Base-by-base conservation (phyloP, 2,888 invertebrate genomes). In the Ecliptopera silaceata region DNA sequence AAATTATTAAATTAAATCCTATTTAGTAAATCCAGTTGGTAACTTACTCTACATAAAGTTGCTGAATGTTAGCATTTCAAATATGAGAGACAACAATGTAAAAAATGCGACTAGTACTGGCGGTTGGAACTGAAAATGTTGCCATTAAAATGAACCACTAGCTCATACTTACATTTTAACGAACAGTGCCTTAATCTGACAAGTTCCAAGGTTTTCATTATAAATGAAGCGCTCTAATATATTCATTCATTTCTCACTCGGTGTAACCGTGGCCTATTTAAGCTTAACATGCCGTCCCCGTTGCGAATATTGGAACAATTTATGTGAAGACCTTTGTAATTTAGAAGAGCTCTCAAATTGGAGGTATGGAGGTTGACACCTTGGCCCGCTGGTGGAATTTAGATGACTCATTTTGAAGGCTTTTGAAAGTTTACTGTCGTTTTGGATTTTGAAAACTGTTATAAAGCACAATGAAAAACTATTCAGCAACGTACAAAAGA, bases 251-350 rank as follows among this genome's bases (percentile, higher is more conserved):
- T 50, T 45, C 67, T 38, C 18, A 1, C n/a, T 46, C 74, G 73
- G 85, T 87, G 83, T 86, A 77, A 51, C 51, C 31, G 11, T 58
- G 41, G 55, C 72, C 78, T 72, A 74, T 74, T 80, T 80, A 80
- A 82, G 77, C 77, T 88, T 86, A 86, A 78, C 82, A 86, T 88
- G 86, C 88, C 84, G 77, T 69, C 70, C 77, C 81, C 84, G 86
- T 87, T 78, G 76, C 71, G 67, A 87, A 88, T 88, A 88, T 88
- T 86, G 88, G 86, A 86, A 88, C 88, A 89, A 89, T 89, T 89
- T 89, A 87, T 88, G 87, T 81, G 84, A 79, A 84, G 82, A 84
- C 85, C 88, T 86, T 84, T 85, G 87, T 88, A 88, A 89, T 88
- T 87, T 85, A 84, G 87, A 86, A 79, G 80, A 80, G 82, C 81